Conservation (phyloP, 2,113 vertebrate genomes). For the Cettia cetti region DNA sequence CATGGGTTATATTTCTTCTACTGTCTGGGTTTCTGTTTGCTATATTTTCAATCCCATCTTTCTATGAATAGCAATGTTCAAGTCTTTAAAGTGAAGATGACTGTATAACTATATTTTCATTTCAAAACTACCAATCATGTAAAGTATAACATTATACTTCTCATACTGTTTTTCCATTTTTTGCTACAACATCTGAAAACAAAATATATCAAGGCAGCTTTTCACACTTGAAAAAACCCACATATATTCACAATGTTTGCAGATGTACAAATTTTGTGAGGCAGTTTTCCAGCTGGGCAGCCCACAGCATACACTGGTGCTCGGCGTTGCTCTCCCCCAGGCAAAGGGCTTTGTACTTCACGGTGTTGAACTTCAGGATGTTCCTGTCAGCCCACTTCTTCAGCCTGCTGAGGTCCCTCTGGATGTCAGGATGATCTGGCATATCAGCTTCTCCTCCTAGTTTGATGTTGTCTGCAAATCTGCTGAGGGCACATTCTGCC, state of each 20-base stretch:
- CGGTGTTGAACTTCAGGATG: not conserved
- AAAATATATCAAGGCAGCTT: not conserved
- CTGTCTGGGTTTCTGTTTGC: not conserved
- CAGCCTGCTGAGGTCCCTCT: not conserved
- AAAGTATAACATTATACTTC: not conserved
- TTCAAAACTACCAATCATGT: not conserved
- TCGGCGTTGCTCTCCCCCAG: not conserved
- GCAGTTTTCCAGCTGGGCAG: not conserved
- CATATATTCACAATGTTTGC: not conserved
- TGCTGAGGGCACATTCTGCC: not conserved
- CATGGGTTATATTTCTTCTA: not conserved
- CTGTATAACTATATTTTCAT: not conserved
- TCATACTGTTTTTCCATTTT: not conserved
- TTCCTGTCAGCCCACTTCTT: not conserved
- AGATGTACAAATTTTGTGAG: not conserved
- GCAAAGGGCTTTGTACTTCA: not conserved
- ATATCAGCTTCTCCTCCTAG: not conserved
- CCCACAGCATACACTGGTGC: not conserved
- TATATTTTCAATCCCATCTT: not conserved
- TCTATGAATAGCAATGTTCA: conserved; percentile 9
- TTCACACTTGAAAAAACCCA: not conserved
- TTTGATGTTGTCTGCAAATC: not conserved
- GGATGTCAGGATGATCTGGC: not conserved
- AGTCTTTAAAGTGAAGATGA: conserved; percentile 5
- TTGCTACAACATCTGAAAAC: not conserved